These are phyloP conservation scores for Crotalus horridus DNA, from an alignment of 2,113 vertebrate genomes.

Conservation along the genomic window DNA sequence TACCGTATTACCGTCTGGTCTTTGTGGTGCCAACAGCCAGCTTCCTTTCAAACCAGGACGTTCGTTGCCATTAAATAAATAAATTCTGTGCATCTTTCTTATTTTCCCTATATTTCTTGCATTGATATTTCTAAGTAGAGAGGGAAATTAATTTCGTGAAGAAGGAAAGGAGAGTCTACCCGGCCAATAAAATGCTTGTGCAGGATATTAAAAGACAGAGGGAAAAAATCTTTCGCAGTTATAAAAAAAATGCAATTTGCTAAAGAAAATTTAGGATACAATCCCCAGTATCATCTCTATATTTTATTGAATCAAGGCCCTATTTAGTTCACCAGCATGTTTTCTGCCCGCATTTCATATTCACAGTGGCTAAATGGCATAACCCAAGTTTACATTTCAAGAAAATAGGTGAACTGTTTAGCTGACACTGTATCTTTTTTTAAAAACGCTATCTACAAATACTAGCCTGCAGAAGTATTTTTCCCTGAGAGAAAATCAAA, in stretches of 20 bases:
- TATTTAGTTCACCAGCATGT: background rate
- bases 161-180: background rate
- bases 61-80: conserved; percentile 31
- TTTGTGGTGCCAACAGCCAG: conserved; percentile 54
- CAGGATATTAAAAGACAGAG: background rate
- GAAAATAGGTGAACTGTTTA: background rate
- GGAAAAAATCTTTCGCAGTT: background rate
- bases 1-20: conserved; percentile 61
- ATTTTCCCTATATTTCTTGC: conserved; percentile 32
- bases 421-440: background rate
- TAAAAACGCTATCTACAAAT: no score
- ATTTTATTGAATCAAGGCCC: background rate
- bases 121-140: conserved; percentile 45
- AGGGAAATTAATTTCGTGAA: conserved; percentile 33
- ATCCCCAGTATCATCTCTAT: background rate
- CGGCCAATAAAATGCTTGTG: background rate
- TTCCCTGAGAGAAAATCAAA: background rate
- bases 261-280: background rate
- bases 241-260: background rate
- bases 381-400: background rate
- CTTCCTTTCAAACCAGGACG: conserved; percentile 46
- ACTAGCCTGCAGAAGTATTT: no score
- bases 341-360: background rate
- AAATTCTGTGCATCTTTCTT: conserved; percentile 10
- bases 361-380: background rate